Evolutionary conservation across 2,888 invertebrate species (phyloP).

Genomic region (Acleris sparsana): DNA sequence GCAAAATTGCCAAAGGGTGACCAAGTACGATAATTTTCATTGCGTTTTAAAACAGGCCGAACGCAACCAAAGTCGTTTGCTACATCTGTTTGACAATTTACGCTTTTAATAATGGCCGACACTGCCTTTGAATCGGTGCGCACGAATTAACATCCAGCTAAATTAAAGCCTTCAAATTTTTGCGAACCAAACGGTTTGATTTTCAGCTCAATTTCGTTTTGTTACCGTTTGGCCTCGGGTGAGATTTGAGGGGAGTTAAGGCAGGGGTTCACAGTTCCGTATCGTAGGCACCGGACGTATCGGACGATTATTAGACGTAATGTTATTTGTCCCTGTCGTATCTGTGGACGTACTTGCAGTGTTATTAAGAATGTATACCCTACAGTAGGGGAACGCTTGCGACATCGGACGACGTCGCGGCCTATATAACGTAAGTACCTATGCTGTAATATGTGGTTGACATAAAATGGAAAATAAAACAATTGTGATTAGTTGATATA

Average conservation of each 20-base stretch:
- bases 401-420: too few relatives aligned
- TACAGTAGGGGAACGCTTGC: too few relatives aligned
- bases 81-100: constrained; percentile 82
- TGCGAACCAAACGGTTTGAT: constrained; percentile 56
- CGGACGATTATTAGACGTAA: too few relatives aligned
- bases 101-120: constrained; percentile 80
- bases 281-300: too few relatives aligned
- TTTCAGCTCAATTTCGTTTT: constrained; percentile 50
- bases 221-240: constrained; percentile 56
- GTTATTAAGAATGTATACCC: too few relatives aligned
- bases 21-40: constrained; percentile 60
- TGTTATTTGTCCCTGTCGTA: too few relatives aligned
- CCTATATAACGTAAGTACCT: too few relatives aligned
- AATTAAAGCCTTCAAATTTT: constrained; percentile 80
- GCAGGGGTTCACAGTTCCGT: constrained; percentile 11
- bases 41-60: constrained; percentile 69
- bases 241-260: constrained; percentile 60
- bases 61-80: constrained; percentile 70
- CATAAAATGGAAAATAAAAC: too few relatives aligned
- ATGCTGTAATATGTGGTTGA: too few relatives aligned
- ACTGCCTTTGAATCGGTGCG: constrained; percentile 78
- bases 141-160: constrained; percentile 77
- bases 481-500: too few relatives aligned
- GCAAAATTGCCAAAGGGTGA: constrained; percentile 47
- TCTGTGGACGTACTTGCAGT: too few relatives aligned